phyloP scores from a whole-genome alignment of 1,140 invertebrate genomes.

The Panagrolaimus sp. region DNA sequence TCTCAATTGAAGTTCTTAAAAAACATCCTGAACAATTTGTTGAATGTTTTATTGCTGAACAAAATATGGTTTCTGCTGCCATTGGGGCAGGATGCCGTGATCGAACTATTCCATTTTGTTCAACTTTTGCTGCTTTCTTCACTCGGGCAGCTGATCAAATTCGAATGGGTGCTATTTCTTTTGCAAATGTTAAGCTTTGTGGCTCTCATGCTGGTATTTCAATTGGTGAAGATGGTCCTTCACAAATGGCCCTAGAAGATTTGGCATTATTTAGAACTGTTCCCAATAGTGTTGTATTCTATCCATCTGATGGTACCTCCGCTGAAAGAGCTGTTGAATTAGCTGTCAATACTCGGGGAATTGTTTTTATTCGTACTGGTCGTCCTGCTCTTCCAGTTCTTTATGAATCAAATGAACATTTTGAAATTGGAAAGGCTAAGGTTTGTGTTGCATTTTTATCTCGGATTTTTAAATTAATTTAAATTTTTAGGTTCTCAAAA shows the following conservation, averaged over 20 bases:
- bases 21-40: slow-evolving; percentile 73
- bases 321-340: slow-evolving; percentile 85
- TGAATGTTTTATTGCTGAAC: slow-evolving; percentile 91
- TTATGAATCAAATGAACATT: slow-evolving; percentile 78
- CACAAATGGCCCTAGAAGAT: slow-evolving; percentile 98
- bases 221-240: slow-evolving; percentile 73
- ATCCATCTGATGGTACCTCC: slow-evolving; percentile 90
- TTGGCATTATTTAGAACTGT: slow-evolving; percentile 87
- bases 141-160: slow-evolving; percentile 93
- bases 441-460: slow-evolving; percentile 52
- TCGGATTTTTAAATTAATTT: neutral
- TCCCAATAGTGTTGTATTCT: slow-evolving; percentile 87
- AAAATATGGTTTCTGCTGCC: slow-evolving; percentile 74
- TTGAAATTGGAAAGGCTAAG: slow-evolving; percentile 68
- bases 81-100: slow-evolving; percentile 67
- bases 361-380: slow-evolving; percentile 91
- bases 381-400: slow-evolving; percentile 80
- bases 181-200: slow-evolving; percentile 91
- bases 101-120: slow-evolving; percentile 53
- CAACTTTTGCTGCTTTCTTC: slow-evolving; percentile 96
- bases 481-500: slow-evolving; percentile 66
- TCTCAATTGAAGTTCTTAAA: slow-evolving; percentile 80
- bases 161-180: slow-evolving; percentile 96
- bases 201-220: slow-evolving; percentile 91
- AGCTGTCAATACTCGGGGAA: slow-evolving; percentile 87